Conservation (phyloP, 2,888 invertebrate species). For the Argyresthia albistria region DNA sequence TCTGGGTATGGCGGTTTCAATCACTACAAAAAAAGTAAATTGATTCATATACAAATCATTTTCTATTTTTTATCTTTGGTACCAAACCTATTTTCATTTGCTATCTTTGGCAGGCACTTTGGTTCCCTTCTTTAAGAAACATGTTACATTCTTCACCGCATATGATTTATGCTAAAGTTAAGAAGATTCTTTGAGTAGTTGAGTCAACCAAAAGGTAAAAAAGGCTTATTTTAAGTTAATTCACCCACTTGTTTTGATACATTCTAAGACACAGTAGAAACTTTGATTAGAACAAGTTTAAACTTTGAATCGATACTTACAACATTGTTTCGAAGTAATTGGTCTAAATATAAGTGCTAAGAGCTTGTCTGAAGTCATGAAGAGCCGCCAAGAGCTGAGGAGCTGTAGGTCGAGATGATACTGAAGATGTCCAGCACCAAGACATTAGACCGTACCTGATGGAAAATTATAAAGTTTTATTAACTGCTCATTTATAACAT, state of each 20-base stretch:
- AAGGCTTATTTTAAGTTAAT: background rate
- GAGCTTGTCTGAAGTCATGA: slow-evolving; percentile 80
- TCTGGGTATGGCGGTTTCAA: no score
- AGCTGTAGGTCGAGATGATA: slow-evolving; percentile 77
- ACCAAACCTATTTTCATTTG: background rate
- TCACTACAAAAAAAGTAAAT: no score
- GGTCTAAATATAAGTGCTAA: slow-evolving; percentile 76
- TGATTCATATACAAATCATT: background rate
- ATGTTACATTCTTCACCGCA: background rate
- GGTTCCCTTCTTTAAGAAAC: slow-evolving; percentile 9
- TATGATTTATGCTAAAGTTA: no score
- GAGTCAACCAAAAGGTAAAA: background rate
- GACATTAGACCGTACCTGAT: slow-evolving; percentile 80
- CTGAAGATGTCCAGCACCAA: slow-evolving; percentile 79
- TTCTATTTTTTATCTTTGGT: background rate
- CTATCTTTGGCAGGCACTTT: slow-evolving; percentile 42
- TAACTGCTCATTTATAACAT: no score
- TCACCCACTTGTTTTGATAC: background rate
- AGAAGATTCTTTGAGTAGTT: background rate
- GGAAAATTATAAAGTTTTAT: background rate
- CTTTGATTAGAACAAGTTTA: no score
- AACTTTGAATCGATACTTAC: no score
- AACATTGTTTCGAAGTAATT: no score
- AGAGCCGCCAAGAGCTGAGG: slow-evolving; percentile 80
- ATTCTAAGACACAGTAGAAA: no score